Evolutionary conservation across 1,140 invertebrate genomes (phyloP), one percentile per base, ranked within the genome.

Genomic region (Sycophaga agraensis): DNA sequence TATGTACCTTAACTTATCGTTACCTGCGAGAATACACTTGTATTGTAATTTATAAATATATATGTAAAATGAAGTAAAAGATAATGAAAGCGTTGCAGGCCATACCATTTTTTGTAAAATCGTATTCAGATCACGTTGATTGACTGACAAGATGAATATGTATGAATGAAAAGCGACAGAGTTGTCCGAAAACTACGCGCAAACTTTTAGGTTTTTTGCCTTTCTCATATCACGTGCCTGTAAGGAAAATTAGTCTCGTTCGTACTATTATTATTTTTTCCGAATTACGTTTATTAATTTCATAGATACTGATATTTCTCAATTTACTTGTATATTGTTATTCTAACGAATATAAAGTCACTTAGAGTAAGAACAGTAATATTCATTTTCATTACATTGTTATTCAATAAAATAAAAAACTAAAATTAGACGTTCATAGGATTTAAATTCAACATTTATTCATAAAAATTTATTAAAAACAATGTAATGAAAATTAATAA

Each of bases 1-100:
- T 35, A 56, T 40, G 45, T 62, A 62, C 37, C 53, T 62, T 56
- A 56, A 62, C 51, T 62, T 56, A 62, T 56, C 22, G 59, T 55
- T 56, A 62, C 53, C 59, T 62, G 53, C 45, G 51, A 56, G 26
- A 42, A 56, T 42, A 56, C 35, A 56, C 35, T 50, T 62, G 35
- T 54, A 61, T 53, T 61, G 31, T 62, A 50, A 62, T 62, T 40
- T 55, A 50, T 62, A 56, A 37, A 55, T 48, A 46, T 60, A 46
- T 45, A 46, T 51, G 26, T 26, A 31, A 2, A 40, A 16, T 19
- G n/a, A 49, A n/a, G 16, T 49, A 37, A 45, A 54, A 46, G 26
- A 45, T 51, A 14, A 54, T 35, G 31, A 59, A 51, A 53, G 40
- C 49, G 58, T 54, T 61, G 43, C 49, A 48, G 43, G 42, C 8